Evolutionary conservation across 2,113 vertebrate species (phyloP).

Genomic region (Colius striatus): DNA sequence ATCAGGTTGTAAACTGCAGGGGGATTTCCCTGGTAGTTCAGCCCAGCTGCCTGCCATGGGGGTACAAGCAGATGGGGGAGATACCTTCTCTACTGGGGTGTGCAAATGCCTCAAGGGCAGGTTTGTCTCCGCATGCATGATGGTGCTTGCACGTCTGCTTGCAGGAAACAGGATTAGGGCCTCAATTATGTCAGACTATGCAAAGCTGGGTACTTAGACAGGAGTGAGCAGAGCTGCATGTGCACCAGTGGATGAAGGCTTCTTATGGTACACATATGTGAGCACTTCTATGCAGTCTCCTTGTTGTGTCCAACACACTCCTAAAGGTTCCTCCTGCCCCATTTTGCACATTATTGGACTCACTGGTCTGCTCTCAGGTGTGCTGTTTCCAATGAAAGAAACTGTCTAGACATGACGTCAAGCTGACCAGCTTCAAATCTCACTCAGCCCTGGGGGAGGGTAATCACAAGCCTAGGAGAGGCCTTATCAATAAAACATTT

Average conservation of each 20-base stretch:
- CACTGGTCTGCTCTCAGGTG: neutral
- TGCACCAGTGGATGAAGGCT: neutral
- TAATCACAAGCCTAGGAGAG: neutral
- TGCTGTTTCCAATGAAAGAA: neutral
- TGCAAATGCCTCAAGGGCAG: fast-evolving
- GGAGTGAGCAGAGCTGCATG: neutral
- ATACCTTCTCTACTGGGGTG: fast-evolving
- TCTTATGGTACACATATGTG: neutral
- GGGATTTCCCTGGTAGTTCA: neutral
- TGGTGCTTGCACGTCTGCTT: neutral
- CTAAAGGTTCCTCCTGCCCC: neutral
- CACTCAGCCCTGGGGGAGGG: neutral
- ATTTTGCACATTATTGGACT: neutral
- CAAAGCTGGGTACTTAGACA: neutral
- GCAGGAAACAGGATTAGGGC: fast-evolving
- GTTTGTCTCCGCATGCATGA: neutral
- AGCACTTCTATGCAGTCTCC: neutral
- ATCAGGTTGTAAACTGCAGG: neutral
- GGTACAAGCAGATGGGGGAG: neutral
- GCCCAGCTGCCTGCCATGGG: fast-evolving
- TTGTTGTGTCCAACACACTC: neutral
- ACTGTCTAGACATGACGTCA: conserved; percentile 20
- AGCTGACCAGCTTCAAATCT: neutral
- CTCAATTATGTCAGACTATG: neutral
- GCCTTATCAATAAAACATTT: conserved; percentile 50